These are phyloP conservation scores for Anoncus sp. DNA, from an alignment of 2,888 invertebrate species.

Conservation along the genomic window DNA sequence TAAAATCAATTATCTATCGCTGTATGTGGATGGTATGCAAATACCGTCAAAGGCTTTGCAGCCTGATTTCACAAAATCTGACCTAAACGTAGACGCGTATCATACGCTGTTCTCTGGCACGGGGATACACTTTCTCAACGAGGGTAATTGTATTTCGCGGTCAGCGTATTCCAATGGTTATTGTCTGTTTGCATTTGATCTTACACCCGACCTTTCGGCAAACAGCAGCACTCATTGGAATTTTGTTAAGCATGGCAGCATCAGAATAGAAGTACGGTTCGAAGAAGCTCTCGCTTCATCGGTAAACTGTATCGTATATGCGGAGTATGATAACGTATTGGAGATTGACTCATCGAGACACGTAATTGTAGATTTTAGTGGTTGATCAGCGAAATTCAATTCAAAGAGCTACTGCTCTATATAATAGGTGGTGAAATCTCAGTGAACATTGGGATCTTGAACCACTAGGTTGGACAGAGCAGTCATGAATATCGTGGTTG, in stretches of 20 bases:
- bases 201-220: conserved; percentile 41
- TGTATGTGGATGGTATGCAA: too few species aligned
- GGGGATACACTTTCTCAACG: conserved; percentile 62
- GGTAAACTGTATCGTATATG: conserved; percentile 60
- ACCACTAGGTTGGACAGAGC: too few species aligned
- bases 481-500: conserved; percentile 23
- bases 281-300: conserved; percentile 56
- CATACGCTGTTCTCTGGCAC: conserved; percentile 67
- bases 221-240: conserved; percentile 55
- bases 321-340: conserved; percentile 61
- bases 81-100: conserved; percentile 59
- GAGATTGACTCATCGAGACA: conserved; percentile 68
- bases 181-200: conserved; percentile 63
- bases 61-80: not conserved
- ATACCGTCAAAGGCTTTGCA: too few species aligned
- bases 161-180: conserved; percentile 55
- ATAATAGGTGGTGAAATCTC: not conserved
- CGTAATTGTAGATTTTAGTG: conserved; percentile 41
- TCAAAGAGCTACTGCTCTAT: not conserved
- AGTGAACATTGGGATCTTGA: too few species aligned
- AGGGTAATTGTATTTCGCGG: conserved; percentile 60
- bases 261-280: conserved; percentile 67
- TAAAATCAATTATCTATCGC: conserved; percentile 37
- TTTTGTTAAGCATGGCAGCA: conserved; percentile 53
- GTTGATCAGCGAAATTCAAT: not conserved